Base-by-base conservation (phyloP, 2,888 invertebrate species). In the Drosophila demipolita region DNA sequence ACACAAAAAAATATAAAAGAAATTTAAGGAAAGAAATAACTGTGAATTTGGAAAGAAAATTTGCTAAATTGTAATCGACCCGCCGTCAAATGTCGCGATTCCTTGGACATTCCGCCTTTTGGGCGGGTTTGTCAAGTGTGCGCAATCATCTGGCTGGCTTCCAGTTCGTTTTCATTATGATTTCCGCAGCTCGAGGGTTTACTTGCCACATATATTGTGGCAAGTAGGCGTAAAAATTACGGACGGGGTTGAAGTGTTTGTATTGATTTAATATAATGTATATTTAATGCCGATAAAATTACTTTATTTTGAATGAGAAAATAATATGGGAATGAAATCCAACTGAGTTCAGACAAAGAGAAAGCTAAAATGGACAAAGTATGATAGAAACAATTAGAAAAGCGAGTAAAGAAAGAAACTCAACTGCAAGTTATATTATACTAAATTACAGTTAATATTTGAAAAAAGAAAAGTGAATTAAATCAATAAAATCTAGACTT, bases 41-140 rank as follows among this genome's bases (percentile, higher is more conserved):
- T 73, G 68, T 50, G 45, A 69, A 55, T 66, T 73, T 59, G 60
- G 38, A 33, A 54, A 50, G 73, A 67, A 80, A 79, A 79, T 74
- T 80, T 78, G 72, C 42, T 63, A 87, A 85, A 82, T 80, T 87
- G 89, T 83, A 83, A 85, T 87, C 82, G 82, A 85, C 81, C 66
- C 78, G 63, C 68, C 78, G 63, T 61, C 73, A 73, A 66, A 68
- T 53, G 67, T 62, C 62, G 59, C 55, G 57, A 49, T 50, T 53
- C 71, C 57, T 80, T 73, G 48, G 50, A 29, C 20, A 23, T 29
- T 53, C 54, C 54, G 76, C 62, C 63, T 65, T 61, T 63, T 49
- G 59, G 61, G 35, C 65, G 29, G 29, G 29, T 1, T 29, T 76
- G 77, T 77, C 74, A 76, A 76, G 64, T 76, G 55, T 74, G 61